These are phyloP conservation scores for Agrenia bidenticulata DNA, from an alignment of 2,888 invertebrate species.

Conservation along the genomic window DNA sequence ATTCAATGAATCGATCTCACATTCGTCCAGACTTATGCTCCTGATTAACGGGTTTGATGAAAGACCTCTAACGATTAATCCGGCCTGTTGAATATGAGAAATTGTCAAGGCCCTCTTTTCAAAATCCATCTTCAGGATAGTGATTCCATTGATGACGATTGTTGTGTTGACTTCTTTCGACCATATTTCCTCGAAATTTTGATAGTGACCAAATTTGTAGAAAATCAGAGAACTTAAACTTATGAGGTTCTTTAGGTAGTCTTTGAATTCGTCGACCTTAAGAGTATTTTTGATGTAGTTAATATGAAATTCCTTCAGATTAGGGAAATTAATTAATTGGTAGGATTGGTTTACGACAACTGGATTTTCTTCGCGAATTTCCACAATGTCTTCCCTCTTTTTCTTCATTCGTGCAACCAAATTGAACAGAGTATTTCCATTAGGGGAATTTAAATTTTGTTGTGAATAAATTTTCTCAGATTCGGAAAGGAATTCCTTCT, in stretches of 20 bases:
- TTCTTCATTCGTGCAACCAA: too few relatives aligned
- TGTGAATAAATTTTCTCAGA: neutral
- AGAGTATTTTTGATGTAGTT: neutral
- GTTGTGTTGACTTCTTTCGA: neutral
- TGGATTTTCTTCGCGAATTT: neutral
- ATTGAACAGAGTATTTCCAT: neutral
- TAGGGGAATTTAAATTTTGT: neutral
- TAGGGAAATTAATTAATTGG: neutral
- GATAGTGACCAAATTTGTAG: neutral
- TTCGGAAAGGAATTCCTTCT: neutral
- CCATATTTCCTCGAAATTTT: neutral
- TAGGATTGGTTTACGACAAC: neutral
- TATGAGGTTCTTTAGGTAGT: neutral
- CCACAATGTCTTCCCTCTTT: neutral
- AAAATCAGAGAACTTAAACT: neutral
- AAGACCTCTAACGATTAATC: constrained; percentile 11
- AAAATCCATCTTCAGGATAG: constrained; percentile 13
- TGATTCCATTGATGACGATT: neutral
- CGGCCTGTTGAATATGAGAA: constrained; percentile 2
- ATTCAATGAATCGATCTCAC: constrained; percentile 8
- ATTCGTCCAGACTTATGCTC: constrained; percentile 12
- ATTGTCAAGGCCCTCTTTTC: neutral
- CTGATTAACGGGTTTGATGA: neutral
- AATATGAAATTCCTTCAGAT: neutral
- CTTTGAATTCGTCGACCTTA: neutral